Evolutionary conservation across 2,888 invertebrate species (phyloP), one percentile per base, ranked within the genome.

Genomic region (Philereme transversata): DNA sequence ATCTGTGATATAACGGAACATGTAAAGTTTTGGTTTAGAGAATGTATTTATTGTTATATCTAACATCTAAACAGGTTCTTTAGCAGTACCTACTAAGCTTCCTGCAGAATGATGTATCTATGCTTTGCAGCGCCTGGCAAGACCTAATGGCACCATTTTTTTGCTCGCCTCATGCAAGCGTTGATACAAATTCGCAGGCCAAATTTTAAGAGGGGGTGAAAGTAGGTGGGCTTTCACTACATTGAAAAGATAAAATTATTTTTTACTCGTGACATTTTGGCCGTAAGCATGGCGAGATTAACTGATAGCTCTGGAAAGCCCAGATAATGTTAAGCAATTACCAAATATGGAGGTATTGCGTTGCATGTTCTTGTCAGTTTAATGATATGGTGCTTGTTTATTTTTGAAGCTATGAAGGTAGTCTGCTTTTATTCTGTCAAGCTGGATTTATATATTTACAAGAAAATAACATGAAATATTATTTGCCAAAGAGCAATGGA

Each of bases 101-200:
- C 55, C 51, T 47, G 33, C 9, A 47, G 3, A 54, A 51, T 38
- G 53, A 59, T 62, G 57, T 59, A 57, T 65, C 57, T 51, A 56
- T 47, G 22, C 48, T 58, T 59, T 75, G 73, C 73, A 77, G 75
- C 72, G 74, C 66, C 74, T 69, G 73, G 74, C 77, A 76, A 83
- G 84, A 87, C 86, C 86, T 79, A 83, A 82, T 87, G 81, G 80
- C 88, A 85, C 78, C 82, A 82, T 77, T 90, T 89, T 84, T 85
- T 87, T 81, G 72, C 69, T 44, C 71, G 36, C 61, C 68, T 67
- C 80, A 79, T 73, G 78, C 81, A 78, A 79, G 74, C 78, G 79
- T 79, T 83, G 87, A 79, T 88, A 90, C 86, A 84, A 82, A 86
- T 90, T 85, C 79, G 81, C 83, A 76, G 72, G 74, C 81, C 73